Conservation (phyloP, 2,113 vertebrate species). For the Apteryx mantelli region DNA sequence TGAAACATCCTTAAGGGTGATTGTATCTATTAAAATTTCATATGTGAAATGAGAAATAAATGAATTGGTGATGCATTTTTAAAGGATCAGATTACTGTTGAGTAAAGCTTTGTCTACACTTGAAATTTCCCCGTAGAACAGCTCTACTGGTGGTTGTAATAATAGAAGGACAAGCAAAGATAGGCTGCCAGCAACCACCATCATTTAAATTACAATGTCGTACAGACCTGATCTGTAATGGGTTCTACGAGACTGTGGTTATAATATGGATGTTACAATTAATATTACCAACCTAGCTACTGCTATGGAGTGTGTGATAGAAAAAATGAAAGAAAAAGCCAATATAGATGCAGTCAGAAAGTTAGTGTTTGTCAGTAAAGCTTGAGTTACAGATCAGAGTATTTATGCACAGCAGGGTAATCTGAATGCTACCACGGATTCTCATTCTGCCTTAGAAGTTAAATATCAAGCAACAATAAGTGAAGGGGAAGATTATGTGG, state of each 20-base stretch:
- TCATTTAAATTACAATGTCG: conserved; percentile 54
- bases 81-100: conserved; percentile 72
- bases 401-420: not conserved
- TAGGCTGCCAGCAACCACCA: not conserved
- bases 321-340: not conserved
- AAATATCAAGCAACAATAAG: not conserved
- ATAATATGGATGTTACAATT: not conserved
- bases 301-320: not conserved
- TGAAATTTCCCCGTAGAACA: conserved; percentile 68
- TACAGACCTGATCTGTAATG: conserved; percentile 40
- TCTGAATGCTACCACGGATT: not conserved
- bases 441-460: not conserved
- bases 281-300: not conserved
- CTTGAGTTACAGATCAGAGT: not conserved
- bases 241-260: conserved; percentile 15
- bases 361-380: not conserved
- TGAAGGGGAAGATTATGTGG: not conserved
- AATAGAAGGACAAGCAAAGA: conserved; percentile 56
- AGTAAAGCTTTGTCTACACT: conserved; percentile 74
- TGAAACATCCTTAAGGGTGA: conserved; percentile 74
- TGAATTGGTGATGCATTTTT: conserved; percentile 73
- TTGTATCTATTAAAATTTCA: conserved; percentile 74
- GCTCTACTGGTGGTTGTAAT: conserved; percentile 59
- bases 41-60: conserved; percentile 70
- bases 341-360: not conserved